Evolutionary conservation across 2,888 invertebrate genomes (phyloP), one percentile per base, ranked within the genome.

Genomic region (Folsomia candida): DNA sequence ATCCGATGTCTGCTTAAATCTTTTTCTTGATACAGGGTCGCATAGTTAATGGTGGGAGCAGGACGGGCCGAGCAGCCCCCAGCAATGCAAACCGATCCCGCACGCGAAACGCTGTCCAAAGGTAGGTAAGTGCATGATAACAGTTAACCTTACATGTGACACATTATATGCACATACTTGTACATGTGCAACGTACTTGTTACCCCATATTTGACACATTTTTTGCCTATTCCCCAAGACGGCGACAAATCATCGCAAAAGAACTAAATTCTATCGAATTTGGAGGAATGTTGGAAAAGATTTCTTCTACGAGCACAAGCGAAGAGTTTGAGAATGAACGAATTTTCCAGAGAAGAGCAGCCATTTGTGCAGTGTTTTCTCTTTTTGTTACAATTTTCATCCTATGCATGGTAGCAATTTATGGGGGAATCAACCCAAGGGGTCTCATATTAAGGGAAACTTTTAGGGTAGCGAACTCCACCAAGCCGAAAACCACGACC

Each of bases 331-430:
- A 82, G 66, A 82, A 83, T 63, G 83, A 82, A 70, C 80, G 81
- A 66, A 86, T 87, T 83, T 88, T 87, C 87, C 87, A 87, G 80
- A 85, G 86, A 82, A 85, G 85, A 81, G 82, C 86, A 76, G 87
- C 86, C 83, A 86, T 87, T 70, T 83, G 85, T 82, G 86, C 86
- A 81, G 83, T 87, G 66, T 85, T 87, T 74, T 85, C 86, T 78
- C 83, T 87, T 70, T 87, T 86, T 80, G 81, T 85, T 68, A 85
- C 85, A 75, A 87, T 87, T 76, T 85, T 87, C 79, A 82, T 86
- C 69, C 83, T 86, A 76, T 87, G 86, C 78, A 81, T 87, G 79
- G 83, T 86, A 70, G 84, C 87, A 79, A 87, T 87, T 78, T 86
- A 87, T 78, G 86, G 86, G 54, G 86, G 85, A n/a, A 86, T 87